Evolutionary conservation across 2,888 invertebrate genomes (phyloP), one percentile per base, ranked within the genome.

Genomic region (Diploptera punctata): DNA sequence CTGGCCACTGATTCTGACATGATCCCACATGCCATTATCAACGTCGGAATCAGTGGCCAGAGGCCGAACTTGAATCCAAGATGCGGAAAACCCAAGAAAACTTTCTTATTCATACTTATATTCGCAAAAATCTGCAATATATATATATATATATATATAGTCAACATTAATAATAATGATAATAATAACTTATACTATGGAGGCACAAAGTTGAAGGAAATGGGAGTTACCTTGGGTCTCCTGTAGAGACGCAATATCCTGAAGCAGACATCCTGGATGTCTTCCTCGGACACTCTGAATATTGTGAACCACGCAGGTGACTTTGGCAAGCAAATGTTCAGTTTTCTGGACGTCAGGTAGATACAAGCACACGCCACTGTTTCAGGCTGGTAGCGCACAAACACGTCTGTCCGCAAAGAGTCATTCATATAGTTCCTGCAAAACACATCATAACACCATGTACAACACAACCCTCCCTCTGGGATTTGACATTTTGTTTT

Each of bases 321-420:
- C 74, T 90, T 92, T 0, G 98, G 98, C 72, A 99, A 82, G 0
- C 94, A 91, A 72, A 98, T 87, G 76, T 92, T 90, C 31, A 97
- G 87, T 80, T 94, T 93, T 18, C 98, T 88, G 2, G 98, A 95
- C 43, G 98, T 97, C 67, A 99, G 85, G 82, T 95, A 98, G 77
- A 99, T 98, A 82, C 99, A 99, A n/a, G 99, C 98, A 83, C 98
- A 98, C 0, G 99, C 99, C 71, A 99, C 97, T 0, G 97, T 96
- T 82, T 99, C 99, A 0, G 99, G 98, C 73, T 93, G 93, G 82
- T 95, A 97, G 60, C 97, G 89, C 81, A 99, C 91, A 82, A 99
- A 99, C 0, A 98, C 97, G 83, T 99, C 97, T 0, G 98, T 98
- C 43, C 99, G 88, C 62, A 99, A 85, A 0, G 98, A 95, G 86